These are phyloP conservation scores for Osedax frankpressi DNA, from an alignment of 2,888 invertebrate species.

Conservation along the genomic window DNA sequence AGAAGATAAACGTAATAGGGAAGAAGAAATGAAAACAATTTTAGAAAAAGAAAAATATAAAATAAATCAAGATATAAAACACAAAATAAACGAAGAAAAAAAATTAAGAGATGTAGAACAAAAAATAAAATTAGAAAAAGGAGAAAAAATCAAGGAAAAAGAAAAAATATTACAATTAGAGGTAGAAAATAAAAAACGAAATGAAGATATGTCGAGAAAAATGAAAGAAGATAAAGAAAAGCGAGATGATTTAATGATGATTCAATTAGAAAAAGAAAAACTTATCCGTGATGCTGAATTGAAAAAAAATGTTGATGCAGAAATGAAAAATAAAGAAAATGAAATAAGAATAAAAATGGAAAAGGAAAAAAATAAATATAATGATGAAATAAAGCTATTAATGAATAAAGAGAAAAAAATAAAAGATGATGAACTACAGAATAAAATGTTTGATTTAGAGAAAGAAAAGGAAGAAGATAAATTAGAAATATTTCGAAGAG, in stretches of 20 bases:
- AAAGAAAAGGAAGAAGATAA: neutral
- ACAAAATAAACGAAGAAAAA: neutral
- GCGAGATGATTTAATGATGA: neutral
- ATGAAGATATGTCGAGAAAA: neutral
- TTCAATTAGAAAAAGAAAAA: neutral
- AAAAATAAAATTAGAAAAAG: neutral
- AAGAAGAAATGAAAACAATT: neutral
- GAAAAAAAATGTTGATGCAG: neutral
- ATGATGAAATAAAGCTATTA: neutral
- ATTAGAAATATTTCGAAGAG: neutral
- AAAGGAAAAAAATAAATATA: neutral
- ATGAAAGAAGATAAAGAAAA: neutral
- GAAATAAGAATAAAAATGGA: neutral
- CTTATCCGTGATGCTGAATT: neutral
- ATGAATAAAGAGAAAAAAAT: neutral
- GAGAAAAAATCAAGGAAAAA: constrained; percentile 3
- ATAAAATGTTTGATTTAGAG: neutral
- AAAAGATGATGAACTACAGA: neutral
- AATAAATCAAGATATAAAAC: neutral
- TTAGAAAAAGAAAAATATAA: neutral
- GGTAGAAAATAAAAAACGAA: neutral
- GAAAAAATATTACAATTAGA: constrained; percentile 7
- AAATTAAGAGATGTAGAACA: neutral
- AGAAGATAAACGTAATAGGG: neutral
- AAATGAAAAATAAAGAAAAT: neutral